Evolutionary conservation across 2,888 invertebrate species (phyloP).

Genomic region (Athalia cordata): DNA sequence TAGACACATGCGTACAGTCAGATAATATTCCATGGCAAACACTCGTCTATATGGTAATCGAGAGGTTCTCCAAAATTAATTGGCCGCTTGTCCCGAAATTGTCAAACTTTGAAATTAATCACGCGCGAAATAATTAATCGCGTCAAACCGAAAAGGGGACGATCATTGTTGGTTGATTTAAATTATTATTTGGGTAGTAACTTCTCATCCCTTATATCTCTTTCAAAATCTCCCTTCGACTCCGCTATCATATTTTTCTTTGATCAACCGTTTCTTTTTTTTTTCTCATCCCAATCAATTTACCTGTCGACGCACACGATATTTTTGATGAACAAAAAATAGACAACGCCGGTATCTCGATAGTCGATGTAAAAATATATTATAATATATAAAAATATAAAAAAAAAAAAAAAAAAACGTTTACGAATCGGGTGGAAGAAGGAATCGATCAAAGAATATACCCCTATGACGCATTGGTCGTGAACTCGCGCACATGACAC

Average conservation of each 20-base stretch:
- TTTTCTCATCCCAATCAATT: background rate
- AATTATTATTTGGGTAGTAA: slow-evolving; percentile 35
- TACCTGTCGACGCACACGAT: no score
- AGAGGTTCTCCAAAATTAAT: slow-evolving; percentile 65
- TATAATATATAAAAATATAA: no score
- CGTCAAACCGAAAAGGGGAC: slow-evolving; percentile 28
- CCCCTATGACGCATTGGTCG: slow-evolving; percentile 40
- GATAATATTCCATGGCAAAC: slow-evolving; percentile 58
- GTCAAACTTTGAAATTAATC: slow-evolving; percentile 44
- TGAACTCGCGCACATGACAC: slow-evolving; percentile 27
- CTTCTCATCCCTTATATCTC: slow-evolving; percentile 11
- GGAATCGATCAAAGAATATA: background rate
- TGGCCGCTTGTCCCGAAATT: slow-evolving; percentile 44
- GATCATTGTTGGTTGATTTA: slow-evolving; percentile 29
- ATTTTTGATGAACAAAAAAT: no score
- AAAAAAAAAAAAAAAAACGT: no score
- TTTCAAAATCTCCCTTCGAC: background rate
- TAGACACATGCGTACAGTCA: slow-evolving; percentile 29
- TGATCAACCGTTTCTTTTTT: slow-evolving; percentile 2
- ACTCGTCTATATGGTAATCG: slow-evolving; percentile 71
- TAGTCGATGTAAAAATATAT: no score
- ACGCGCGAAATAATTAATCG: slow-evolving; percentile 42
- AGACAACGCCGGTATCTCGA: no score
- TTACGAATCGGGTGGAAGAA: no score
- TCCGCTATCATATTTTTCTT: slow-evolving; percentile 3